Conservation (phyloP, 2,113 vertebrate genomes). For the Pogonocichla stellata region DNA sequence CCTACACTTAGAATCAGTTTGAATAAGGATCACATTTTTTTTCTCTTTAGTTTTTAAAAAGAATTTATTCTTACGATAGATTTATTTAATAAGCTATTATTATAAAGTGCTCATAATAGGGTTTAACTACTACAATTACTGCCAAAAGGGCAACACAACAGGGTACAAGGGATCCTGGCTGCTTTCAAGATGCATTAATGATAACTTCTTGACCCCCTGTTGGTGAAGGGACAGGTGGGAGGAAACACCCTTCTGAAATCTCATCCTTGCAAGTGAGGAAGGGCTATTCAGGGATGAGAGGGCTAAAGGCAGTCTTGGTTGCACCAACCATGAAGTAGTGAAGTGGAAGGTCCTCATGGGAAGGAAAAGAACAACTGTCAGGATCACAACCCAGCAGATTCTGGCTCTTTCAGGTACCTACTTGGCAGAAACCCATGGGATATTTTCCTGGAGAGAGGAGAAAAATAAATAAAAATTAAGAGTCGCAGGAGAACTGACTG, state of each 20-base stretch:
- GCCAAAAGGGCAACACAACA: not conserved
- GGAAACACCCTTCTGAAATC: not conserved
- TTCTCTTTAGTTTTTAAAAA: not conserved
- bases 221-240: not conserved
- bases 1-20: not conserved
- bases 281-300: not conserved
- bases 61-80: not conserved
- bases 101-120: not conserved
- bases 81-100: not conserved
- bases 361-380: not conserved
- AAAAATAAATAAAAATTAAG: not conserved
- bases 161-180: not conserved
- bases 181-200: not conserved
- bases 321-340: not conserved
- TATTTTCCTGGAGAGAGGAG: not conserved
- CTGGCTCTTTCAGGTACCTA: not conserved
- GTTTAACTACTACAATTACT: not conserved
- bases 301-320: not conserved
- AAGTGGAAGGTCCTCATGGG: not conserved
- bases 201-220: not conserved
- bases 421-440: not conserved
- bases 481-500: not conserved
- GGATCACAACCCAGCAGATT: not conserved
- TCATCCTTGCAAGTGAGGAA: not conserved
- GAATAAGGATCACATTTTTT: not conserved